Evolutionary conservation across 2,888 invertebrate species (phyloP).

Genomic region (Xestia rhomboidea): DNA sequence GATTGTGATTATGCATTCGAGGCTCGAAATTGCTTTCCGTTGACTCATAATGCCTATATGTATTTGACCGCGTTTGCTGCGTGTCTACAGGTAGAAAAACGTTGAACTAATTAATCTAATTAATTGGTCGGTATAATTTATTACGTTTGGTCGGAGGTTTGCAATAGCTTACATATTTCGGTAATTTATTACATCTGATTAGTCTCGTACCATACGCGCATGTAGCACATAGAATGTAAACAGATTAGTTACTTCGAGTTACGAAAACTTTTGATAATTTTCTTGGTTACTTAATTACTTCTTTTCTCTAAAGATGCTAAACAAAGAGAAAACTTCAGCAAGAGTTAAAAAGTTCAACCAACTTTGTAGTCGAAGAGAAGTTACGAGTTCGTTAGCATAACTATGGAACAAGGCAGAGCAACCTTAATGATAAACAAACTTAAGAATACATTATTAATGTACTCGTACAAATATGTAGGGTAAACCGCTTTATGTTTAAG

Average conservation of each 20-base stretch:
- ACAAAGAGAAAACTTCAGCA: conserved; percentile 35
- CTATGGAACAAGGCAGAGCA: conserved; percentile 21
- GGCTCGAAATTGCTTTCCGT: conserved; percentile 59
- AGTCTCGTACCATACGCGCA: conserved; percentile 1
- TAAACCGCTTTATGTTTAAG: conserved; percentile 19
- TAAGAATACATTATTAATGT: conserved; percentile 34
- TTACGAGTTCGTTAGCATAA: conserved; percentile 47
- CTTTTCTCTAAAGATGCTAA: conserved; percentile 20
- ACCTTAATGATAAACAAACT: conserved; percentile 36
- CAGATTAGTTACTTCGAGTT: background rate
- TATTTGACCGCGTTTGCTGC: conserved; percentile 59
- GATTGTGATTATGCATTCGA: too few species aligned
- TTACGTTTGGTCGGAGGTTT: conserved; percentile 28
- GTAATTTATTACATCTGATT: conserved; percentile 35
- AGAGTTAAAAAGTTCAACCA: conserved; percentile 45
- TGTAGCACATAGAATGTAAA: background rate
- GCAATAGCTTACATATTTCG: conserved; percentile 43
- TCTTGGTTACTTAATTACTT: conserved; percentile 21
- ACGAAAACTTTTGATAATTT: conserved; percentile 9
- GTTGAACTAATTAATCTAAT: conserved; percentile 55
- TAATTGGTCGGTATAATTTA: conserved; percentile 39
- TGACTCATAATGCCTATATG: conserved; percentile 57
- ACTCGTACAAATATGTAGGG: conserved; percentile 28
- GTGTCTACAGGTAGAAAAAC: conserved; percentile 50
- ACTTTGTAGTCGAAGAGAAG: conserved; percentile 28